Evolutionary conservation across 2,888 invertebrate species (phyloP).

Genomic region (Nomada goodeniana): DNA sequence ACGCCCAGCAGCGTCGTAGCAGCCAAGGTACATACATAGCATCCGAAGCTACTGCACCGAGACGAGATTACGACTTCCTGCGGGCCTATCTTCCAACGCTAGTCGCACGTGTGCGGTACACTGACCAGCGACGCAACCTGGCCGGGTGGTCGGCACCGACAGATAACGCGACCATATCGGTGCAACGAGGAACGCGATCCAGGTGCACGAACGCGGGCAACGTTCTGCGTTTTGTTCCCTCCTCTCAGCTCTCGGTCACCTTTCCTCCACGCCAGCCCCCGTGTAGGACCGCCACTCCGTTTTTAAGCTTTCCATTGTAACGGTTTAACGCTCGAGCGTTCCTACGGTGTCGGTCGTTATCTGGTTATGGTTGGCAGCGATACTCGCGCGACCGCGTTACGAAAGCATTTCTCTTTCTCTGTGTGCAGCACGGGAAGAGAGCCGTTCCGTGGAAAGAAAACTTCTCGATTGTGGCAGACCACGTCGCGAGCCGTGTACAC

Average conservation of each 20-base stretch:
- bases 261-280: background rate
- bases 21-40: background rate
- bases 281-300: constrained; percentile 24
- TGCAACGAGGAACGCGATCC: constrained; percentile 64
- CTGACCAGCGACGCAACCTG: constrained; percentile 43
- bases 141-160: constrained; percentile 59
- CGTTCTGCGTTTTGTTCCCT: background rate
- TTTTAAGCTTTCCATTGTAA: constrained; percentile 64
- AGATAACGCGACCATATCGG: constrained; percentile 67
- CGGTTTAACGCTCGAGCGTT: constrained; percentile 54
- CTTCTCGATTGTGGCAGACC: background rate
- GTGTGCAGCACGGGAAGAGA: background rate
- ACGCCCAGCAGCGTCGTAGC: constrained; percentile 17
- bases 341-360: constrained; percentile 57
- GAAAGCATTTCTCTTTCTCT: constrained; percentile 32
- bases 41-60: constrained; percentile 26
- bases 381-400: constrained; percentile 43
- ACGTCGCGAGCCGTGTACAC: background rate
- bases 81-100: constrained; percentile 61
- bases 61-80: constrained; percentile 71
- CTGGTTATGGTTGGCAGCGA: constrained; percentile 48
- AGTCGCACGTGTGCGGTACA: constrained; percentile 49
- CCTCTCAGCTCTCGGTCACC: background rate
- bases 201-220: constrained; percentile 60
- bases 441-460: constrained; percentile 8